Conservation (phyloP, 2,113 vertebrate genomes). For the Ursus arctos region DNA sequence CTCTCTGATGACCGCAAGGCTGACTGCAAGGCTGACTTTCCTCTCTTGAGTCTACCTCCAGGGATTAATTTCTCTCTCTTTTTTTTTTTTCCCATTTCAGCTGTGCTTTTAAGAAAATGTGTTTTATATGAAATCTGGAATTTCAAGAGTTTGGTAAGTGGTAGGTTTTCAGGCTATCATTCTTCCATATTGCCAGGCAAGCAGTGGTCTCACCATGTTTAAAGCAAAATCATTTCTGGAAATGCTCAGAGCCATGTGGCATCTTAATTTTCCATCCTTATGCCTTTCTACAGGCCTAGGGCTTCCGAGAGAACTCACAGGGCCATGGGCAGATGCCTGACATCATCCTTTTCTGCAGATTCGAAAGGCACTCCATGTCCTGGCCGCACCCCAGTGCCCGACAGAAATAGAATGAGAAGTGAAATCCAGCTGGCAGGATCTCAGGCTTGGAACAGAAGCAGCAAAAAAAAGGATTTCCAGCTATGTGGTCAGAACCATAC, state of each 20-base stretch:
- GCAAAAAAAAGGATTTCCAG: conserved; percentile 34
- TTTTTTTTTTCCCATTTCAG: not conserved
- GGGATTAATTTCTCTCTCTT: not conserved
- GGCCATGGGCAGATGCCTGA: conserved; percentile 30
- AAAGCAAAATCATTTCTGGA: too few species aligned
- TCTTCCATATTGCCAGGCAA: not conserved
- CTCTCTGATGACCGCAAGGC: not conserved
- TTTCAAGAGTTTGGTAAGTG: not conserved
- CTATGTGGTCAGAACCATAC: not conserved
- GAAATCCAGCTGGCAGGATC: conserved; percentile 73
- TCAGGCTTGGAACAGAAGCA: conserved; percentile 47
- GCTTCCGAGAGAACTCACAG: not conserved
- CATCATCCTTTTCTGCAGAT: conserved; percentile 47
- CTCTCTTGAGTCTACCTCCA: not conserved
- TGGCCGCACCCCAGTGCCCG: conserved; percentile 68
- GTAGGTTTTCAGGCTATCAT: not conserved
- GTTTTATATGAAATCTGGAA: not conserved
- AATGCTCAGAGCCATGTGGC: not conserved
- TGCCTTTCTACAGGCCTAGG: not conserved
- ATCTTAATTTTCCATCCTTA: not conserved
- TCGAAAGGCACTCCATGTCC: conserved; percentile 58
- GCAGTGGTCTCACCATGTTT: not conserved
- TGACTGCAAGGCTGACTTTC: too few species aligned
- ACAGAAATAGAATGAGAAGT: conserved; percentile 73
- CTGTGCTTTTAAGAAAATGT: not conserved